These are phyloP conservation scores for Psittacula derbiana DNA, from an alignment of 2,797 vertebrate genomes.

Conservation along the genomic window DNA sequence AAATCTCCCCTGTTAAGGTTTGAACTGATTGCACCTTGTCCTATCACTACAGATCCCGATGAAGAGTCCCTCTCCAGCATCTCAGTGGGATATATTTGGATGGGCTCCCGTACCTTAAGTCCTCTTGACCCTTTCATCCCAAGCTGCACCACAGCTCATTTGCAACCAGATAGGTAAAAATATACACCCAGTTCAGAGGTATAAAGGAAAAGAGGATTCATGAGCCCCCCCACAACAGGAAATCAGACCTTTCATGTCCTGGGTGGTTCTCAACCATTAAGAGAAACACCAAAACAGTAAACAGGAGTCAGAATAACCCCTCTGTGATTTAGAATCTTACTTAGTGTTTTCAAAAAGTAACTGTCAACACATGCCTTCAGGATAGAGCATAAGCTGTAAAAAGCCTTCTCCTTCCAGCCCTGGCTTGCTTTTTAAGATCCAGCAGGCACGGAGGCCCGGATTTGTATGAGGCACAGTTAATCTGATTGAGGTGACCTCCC, in stretches of 20 bases:
- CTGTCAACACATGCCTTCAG: not conserved
- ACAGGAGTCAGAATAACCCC: not conserved
- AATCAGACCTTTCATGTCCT: not conserved
- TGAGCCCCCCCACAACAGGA: not conserved
- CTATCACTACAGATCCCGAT: not conserved
- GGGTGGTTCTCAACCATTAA: not conserved
- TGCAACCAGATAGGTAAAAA: not conserved
- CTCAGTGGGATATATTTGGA: not conserved
- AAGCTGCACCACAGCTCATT: not conserved
- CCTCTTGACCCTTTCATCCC: not conserved
- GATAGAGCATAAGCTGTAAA: not conserved
- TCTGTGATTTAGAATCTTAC: not conserved
- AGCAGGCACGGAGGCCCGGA: fast-evolving
- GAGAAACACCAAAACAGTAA: not conserved
- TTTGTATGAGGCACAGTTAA: not conserved
- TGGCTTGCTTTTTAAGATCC: not conserved
- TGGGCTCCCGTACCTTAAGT: not conserved
- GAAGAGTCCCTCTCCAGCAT: not conserved
- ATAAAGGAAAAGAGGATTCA: not conserved
- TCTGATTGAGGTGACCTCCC: not conserved
- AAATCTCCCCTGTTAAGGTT: not conserved
- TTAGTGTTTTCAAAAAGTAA: not conserved
- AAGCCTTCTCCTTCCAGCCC: not conserved
- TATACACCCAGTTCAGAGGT: fast-evolving
- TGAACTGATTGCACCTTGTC: not conserved